Conservation (phyloP, 2,888 invertebrate species). For the Macaria liturata region DNA sequence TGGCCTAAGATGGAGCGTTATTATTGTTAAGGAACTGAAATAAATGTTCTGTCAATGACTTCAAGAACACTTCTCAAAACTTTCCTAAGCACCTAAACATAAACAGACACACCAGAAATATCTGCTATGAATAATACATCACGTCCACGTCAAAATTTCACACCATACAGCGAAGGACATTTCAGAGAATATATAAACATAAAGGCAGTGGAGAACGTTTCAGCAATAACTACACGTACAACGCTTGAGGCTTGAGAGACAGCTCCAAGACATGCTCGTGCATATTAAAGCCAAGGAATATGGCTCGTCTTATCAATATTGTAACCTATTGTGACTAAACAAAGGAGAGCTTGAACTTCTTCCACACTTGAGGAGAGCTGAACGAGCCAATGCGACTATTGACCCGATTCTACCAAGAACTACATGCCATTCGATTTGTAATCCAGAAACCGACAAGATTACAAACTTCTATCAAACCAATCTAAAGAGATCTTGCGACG, state of each 20-base stretch:
- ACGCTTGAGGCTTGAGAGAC: slow-evolving; percentile 31
- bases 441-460: slow-evolving; percentile 17
- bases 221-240: slow-evolving; percentile 31
- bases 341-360: slow-evolving; percentile 14
- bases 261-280: slow-evolving; percentile 32
- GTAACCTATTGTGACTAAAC: slow-evolving; percentile 13
- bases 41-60: too few relatives aligned
- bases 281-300: slow-evolving; percentile 35
- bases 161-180: slow-evolving; percentile 43
- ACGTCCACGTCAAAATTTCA: slow-evolving; percentile 39
- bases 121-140: slow-evolving; percentile 26
- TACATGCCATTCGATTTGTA: slow-evolving; percentile 13
- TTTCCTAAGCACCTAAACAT: too few relatives aligned
- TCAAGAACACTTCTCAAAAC: too few relatives aligned
- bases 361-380: slow-evolving; percentile 3
- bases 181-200: slow-evolving; percentile 27
- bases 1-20: too few relatives aligned
- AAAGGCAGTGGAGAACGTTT: slow-evolving; percentile 11
- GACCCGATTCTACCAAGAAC: slow-evolving; percentile 21
- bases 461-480: slow-evolving; percentile 15
- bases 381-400: slow-evolving; percentile 23
- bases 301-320: slow-evolving; percentile 32
- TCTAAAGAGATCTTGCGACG: slow-evolving; percentile 15
- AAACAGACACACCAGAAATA: slow-evolving; percentile 10
- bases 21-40: too few relatives aligned